A percentile compares a stretch with the other conserved stretches of the same genome.
phyloP scores from a whole-genome alignment of 2,113 vertebrate species.

The Mesocricetus auratus region DNA sequence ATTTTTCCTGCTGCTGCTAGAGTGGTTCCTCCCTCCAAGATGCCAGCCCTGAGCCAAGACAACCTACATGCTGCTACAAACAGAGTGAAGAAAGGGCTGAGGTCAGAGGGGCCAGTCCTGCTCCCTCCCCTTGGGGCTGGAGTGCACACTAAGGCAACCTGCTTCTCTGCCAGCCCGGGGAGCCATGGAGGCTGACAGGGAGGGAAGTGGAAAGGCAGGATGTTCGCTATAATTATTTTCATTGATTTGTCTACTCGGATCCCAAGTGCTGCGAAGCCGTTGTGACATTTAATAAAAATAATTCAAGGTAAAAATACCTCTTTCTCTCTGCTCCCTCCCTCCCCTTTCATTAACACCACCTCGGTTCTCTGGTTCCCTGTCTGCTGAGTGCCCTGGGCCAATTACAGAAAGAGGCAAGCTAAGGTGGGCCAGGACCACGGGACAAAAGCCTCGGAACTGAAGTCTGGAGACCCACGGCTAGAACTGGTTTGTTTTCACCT shows the following conservation, averaged over 20 bases:
- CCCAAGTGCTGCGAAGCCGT: conserved; percentile 73
- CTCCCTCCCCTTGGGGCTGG: background rate
- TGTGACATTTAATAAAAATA: conserved; percentile 84
- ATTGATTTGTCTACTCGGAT: conserved; percentile 82
- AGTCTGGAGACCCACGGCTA: background rate
- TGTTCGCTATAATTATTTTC: conserved; percentile 84
- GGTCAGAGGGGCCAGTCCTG: background rate
- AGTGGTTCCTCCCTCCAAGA: background rate
- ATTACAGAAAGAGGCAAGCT: background rate
- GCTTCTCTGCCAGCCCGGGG: background rate
- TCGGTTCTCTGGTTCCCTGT: background rate
- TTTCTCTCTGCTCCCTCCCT: conserved; percentile 55
- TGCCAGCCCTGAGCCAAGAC: background rate
- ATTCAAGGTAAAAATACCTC: conserved; percentile 82
- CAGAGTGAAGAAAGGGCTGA: conserved; percentile 20
- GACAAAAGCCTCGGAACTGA: background rate
- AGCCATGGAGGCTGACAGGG: conserved; percentile 16
- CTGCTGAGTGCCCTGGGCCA: background rate
- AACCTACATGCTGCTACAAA: background rate
- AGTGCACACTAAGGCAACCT: background rate
- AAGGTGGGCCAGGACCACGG: fast-evolving
- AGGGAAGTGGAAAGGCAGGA: conserved; percentile 66
- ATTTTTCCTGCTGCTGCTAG: conserved; percentile 37
- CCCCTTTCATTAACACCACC: conserved; percentile 52
- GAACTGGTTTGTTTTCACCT: background rate